phyloP scores from a whole-genome alignment of 2,888 invertebrate species.

The Automeris io region DNA sequence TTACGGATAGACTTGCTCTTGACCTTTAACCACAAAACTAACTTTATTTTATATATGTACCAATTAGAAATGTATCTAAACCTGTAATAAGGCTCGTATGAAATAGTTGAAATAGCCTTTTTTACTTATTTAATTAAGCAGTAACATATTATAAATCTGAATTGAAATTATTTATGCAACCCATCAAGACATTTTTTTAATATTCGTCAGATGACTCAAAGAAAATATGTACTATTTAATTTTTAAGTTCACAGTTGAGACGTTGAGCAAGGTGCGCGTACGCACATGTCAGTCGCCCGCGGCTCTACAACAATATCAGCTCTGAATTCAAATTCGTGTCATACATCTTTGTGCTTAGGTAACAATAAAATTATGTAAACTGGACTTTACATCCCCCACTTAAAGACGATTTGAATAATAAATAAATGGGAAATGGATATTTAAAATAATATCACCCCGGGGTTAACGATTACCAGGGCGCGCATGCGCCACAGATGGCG shows the following conservation, averaged over 20 bases:
- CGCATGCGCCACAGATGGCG: constrained; percentile 73
- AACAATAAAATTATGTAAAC: constrained; percentile 47
- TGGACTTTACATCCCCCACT: constrained; percentile 55
- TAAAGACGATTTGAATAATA: constrained; percentile 67
- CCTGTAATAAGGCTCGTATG: too few relatives aligned
- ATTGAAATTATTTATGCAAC: too few relatives aligned
- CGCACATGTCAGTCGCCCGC: constrained; percentile 70
- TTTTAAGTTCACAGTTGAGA: constrained; percentile 45
- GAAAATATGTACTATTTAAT: constrained; percentile 34
- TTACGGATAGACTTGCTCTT: too few relatives aligned
- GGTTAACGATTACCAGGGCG: constrained; percentile 76
- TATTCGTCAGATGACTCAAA: constrained; percentile 5
- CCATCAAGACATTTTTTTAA: not conserved
- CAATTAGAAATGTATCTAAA: too few relatives aligned
- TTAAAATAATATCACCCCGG: constrained; percentile 77
- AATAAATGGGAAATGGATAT: constrained; percentile 71
- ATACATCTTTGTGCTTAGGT: constrained; percentile 64
- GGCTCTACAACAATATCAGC: constrained; percentile 61
- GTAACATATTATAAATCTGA: too few relatives aligned
- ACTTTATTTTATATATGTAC: too few relatives aligned
- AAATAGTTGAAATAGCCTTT: too few relatives aligned
- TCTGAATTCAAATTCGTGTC: constrained; percentile 72
- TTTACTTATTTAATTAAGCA: too few relatives aligned
- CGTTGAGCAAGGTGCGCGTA: constrained; percentile 68
- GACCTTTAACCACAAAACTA: too few relatives aligned